phyloP scores from a whole-genome alignment of 1,140 invertebrate genomes.

The Magallana gigas region DNA sequence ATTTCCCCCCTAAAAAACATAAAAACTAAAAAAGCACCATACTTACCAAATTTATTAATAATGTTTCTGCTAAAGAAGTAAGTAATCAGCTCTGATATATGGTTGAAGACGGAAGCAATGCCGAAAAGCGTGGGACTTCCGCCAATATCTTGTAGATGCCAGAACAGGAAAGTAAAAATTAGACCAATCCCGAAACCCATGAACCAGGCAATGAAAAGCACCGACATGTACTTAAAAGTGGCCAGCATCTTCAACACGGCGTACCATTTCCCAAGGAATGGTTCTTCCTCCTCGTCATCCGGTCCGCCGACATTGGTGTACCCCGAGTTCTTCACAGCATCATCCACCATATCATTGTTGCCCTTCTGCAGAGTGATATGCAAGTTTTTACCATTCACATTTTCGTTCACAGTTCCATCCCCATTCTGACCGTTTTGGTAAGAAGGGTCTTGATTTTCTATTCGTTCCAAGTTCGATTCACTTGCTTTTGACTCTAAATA shows the following conservation, averaged over 20 bases:
- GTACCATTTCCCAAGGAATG: conserved; percentile 74
- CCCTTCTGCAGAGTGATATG: conserved; percentile 66
- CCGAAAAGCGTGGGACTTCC: conserved; percentile 98
- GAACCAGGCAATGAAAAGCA: conserved; percentile 98
- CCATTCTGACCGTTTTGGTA: neutral
- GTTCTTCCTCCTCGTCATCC: conserved; percentile 64
- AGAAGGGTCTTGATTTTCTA: neutral
- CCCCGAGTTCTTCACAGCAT: conserved; percentile 66
- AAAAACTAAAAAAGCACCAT: neutral
- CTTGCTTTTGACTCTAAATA: conserved; percentile 51
- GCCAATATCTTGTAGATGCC: conserved; percentile 97
- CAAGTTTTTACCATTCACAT: conserved; percentile 58
- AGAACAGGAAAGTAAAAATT: conserved; percentile 99
- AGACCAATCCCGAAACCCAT: conserved; percentile 99
- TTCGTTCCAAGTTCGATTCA: conserved; percentile 34
- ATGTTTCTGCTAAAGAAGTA: conserved; percentile 98
- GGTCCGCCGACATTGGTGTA: conserved; percentile 25
- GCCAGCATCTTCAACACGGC: conserved; percentile 75
- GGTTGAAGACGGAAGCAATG: conserved; percentile 98
- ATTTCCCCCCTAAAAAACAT: too few relatives aligned
- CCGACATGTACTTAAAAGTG: conserved; percentile 81
- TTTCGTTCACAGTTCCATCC: conserved; percentile 35
- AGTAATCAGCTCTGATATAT: conserved; percentile 98
- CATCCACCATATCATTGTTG: conserved; percentile 73
- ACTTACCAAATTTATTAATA: conserved; percentile 82